These are phyloP conservation scores for Pyrochroa serraticornis DNA, from an alignment of 2,888 invertebrate species.

Conservation along the genomic window DNA sequence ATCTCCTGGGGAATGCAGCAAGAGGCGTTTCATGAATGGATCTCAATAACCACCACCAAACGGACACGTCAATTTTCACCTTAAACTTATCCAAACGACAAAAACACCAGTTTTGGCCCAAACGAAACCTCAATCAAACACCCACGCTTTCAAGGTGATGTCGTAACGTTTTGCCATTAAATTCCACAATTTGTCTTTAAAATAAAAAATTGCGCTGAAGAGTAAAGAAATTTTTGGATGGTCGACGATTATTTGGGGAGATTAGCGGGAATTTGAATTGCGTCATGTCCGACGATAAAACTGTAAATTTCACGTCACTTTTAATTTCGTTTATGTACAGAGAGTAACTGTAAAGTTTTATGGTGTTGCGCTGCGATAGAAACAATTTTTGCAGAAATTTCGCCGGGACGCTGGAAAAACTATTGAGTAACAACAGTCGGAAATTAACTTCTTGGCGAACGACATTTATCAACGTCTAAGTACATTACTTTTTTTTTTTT, in stretches of 20 bases:
- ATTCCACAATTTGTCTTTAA: conserved; percentile 4
- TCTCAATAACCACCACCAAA: conserved; percentile 5
- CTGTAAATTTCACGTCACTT: conserved; percentile 8
- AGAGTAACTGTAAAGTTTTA: conserved; percentile 9
- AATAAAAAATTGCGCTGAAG: too few species aligned
- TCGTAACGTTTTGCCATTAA: conserved; percentile 5
- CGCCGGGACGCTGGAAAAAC: conserved; percentile 24
- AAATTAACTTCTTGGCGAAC: conserved; percentile 25
- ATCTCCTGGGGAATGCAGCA: conserved; percentile 29
- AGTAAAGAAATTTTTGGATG: too few species aligned
- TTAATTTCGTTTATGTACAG: conserved; percentile 3
- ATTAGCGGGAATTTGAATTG: not conserved
- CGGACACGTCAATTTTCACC: not conserved
- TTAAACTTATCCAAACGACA: not conserved
- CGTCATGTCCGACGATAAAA: conserved; percentile 6
- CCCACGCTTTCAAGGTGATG: conserved; percentile 14
- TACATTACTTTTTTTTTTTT: conserved; percentile 16
- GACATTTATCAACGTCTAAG: conserved; percentile 33
- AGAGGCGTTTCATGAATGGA: conserved; percentile 32
- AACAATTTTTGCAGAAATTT: conserved; percentile 6
- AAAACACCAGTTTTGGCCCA: not conserved
- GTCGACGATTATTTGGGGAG: not conserved
- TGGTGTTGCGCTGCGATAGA: not conserved
- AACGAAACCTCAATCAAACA: too few species aligned
- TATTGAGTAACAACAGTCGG: conserved; percentile 28